Base-by-base conservation (phyloP, 2,888 invertebrate genomes). In the Drosophila anomelani region DNA sequence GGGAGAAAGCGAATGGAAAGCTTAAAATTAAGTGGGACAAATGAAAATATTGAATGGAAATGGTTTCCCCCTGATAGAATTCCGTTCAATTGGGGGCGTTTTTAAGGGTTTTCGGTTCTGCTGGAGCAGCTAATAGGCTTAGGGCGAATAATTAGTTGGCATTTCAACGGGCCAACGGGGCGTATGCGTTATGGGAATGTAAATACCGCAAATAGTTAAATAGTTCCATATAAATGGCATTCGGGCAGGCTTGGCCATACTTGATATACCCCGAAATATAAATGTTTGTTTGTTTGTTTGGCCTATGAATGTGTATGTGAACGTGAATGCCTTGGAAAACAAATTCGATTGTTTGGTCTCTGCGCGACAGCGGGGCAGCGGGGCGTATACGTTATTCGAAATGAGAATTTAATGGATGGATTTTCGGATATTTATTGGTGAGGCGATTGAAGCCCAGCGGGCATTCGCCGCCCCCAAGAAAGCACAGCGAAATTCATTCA, bases 71-170 rank as follows among this genome's bases (percentile, higher is more conserved):
- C 56, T 49, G 17, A 68, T 57, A 46, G 68, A 68, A 54, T 78
- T 76, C 59, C 54, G 46, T 60, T 59, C 68, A 70, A 81, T 79
- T 73, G 61, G 47, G 61, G 61, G 10, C n/a, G 20, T 80, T 78
- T 51, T 41, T 23, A 34, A 63, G 63, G 38, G 12, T 9, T 15
- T 39, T 34, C 46, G 17, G 46, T 34, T 32, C 32, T 38, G 46
- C 46, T 32, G 38, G 32, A 39, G 60, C 38, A 39, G 46, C 55
- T 54, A 66, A 34, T 44, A 44, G 17, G 64, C 66, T 54, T 51
- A 63, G 29, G 29, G 23, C 39, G 23, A 20, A 46, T 56, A 67
- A 67, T 67, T 67, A 67, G 67, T n/a, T 26, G 47, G 34, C 32
- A 20, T 36, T 57, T 67, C 41, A 36, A 4, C n/a, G 47, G 46